Percentiles rank a stretch among this genome's conserved stretches.
phyloP scores from a whole-genome alignment of 2,113 vertebrate genomes.

The Myodes glareolus region DNA sequence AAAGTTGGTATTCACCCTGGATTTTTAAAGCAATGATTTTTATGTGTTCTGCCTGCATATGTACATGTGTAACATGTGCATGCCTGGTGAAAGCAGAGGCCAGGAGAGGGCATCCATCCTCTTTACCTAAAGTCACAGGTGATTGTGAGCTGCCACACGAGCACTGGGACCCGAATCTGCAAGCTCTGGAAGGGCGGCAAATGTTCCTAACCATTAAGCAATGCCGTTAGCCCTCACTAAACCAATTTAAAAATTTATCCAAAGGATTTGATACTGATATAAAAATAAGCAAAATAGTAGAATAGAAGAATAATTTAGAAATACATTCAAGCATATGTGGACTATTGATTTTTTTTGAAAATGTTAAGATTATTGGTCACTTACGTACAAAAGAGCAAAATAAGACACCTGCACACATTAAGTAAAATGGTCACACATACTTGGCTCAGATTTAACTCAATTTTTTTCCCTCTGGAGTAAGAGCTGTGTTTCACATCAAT shows the following conservation, averaged over 20 bases:
- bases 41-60: background rate
- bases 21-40: background rate
- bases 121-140: background rate
- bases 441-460: background rate
- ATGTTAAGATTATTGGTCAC: background rate
- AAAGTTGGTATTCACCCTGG: background rate
- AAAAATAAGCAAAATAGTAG: background rate
- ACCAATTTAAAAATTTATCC: background rate
- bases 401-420: background rate
- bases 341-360: background rate
- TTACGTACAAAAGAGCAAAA: background rate
- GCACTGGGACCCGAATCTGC: background rate
- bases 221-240: background rate
- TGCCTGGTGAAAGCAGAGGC: background rate
- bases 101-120: background rate
- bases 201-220: background rate
- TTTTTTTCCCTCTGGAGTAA: background rate
- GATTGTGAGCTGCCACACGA: rapidly evolving
- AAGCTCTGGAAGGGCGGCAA: background rate
- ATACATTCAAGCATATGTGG: background rate
- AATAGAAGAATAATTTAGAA: background rate
- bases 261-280: background rate
- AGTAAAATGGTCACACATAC: background rate
- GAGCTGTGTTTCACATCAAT: background rate
- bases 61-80: background rate